Evolutionary conservation across 1,140 invertebrate species (phyloP).

Genomic region (Orchestia grillus): DNA sequence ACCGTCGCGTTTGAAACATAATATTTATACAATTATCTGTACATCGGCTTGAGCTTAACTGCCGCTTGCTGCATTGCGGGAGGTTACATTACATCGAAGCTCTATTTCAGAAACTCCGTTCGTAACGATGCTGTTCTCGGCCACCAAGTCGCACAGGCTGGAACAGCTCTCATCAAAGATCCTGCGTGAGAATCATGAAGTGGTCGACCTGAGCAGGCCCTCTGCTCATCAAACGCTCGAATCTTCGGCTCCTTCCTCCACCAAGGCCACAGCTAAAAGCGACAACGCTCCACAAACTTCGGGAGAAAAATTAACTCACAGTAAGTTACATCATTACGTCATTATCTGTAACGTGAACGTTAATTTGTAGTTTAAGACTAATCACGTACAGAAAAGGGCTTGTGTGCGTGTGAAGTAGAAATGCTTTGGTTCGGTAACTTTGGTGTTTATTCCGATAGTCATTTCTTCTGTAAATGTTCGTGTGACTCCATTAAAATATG

Average conservation of each 20-base stretch:
- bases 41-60: not conserved
- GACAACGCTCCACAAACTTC: not conserved
- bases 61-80: not conserved
- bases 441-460: too few species aligned
- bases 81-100: not conserved
- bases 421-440: too few species aligned
- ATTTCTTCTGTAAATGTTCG: too few species aligned
- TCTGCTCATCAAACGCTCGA: not conserved
- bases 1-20: too few species aligned
- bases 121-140: slow-evolving; percentile 32
- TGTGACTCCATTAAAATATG: too few species aligned
- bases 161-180: not conserved
- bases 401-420: too few species aligned
- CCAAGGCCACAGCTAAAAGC: not conserved
- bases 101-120: slow-evolving; percentile 23
- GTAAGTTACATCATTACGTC: not conserved
- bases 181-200: not conserved
- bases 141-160: not conserved
- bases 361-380: too few species aligned
- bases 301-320: not conserved
- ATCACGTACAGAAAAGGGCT: too few species aligned
- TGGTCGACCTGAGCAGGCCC: not conserved
- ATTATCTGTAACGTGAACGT: not conserved
- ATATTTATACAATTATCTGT: not conserved
- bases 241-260: not conserved